Base-by-base conservation (phyloP, 1,140 invertebrate species). In the Ditylenchus dipsaci region DNA sequence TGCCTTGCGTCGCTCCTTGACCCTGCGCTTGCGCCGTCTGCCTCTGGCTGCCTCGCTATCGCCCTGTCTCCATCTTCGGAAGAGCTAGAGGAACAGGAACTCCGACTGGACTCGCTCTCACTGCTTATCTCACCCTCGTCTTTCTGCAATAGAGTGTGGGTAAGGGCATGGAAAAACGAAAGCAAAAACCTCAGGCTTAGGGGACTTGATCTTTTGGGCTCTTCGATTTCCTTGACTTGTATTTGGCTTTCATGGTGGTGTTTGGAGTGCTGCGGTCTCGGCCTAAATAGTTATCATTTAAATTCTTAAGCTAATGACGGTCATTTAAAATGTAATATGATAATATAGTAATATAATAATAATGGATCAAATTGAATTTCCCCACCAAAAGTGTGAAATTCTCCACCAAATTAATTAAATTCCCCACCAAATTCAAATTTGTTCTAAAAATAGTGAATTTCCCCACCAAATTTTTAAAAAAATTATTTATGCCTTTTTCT, bases 71-170 rank as follows among this genome's bases (percentile, higher is more conserved):
- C 49, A 3, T 53, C 49, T 38, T 38, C 33, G 33, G 33, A 38
- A n/a, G 63, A 65, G 11, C 3, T 29, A 7, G 63, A 65, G 42
- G 63, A 49, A 8, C 23, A 56, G 23, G 63, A 60, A 19, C n/a
- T n/a, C n/a, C n/a, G n/a, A n/a, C 63, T 63, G 38, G 42, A 60
- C 21, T 65, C 63, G 42, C 63, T 65, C n/a, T 65, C 61, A 56
- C 42, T 65, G n/a, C n/a, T n/a, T 7, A 65, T 49, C 33, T 65
- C 63, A 5, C 63, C 63, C 45, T 65, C 63, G 42, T 65, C 63
- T 29, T 65, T 65, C 63, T 65, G 15, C n/a, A 65, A 65, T 61
- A 65, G 19, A 30, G 3, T 29, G 45, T 8, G 1, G 3, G 26
- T 5, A 61, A 7, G n/a, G 29, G 23, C 23, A 5, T 53, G n/a